Conservation (phyloP, 1,140 invertebrate genomes). For the Gryon sp. region DNA sequence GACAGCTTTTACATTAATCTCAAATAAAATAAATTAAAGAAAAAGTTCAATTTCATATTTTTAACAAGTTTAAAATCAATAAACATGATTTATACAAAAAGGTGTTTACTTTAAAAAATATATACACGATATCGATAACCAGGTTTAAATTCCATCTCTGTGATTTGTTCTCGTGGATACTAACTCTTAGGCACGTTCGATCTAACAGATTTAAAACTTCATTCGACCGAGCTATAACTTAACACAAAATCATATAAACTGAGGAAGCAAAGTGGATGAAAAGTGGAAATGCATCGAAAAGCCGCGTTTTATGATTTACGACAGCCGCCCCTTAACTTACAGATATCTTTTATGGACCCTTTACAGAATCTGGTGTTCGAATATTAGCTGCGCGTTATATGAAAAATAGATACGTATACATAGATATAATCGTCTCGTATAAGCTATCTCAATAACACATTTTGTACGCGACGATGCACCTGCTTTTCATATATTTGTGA, state of each 20-base stretch:
- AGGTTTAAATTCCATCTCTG: constrained; percentile 16
- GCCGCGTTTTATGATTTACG: constrained; percentile 57
- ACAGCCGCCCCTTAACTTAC: constrained; percentile 52
- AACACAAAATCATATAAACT: constrained; percentile 56
- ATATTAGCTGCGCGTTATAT: constrained; percentile 43
- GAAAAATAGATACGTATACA: constrained; percentile 50
- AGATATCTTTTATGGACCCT: constrained; percentile 54
- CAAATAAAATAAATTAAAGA: too few species aligned
- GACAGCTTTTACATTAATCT: too few species aligned
- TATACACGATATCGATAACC: constrained; percentile 18
- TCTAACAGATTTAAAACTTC: constrained; percentile 56
- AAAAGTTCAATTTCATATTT: too few species aligned
- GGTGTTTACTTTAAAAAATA: constrained; percentile 19
- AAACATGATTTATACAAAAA: constrained; percentile 32
- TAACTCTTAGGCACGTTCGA: constrained; percentile 46
- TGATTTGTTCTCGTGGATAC: background rate
- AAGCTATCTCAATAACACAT: constrained; percentile 32
- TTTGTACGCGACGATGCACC: constrained; percentile 12
- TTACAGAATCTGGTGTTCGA: constrained; percentile 58
- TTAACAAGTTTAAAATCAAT: too few species aligned
- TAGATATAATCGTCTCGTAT: constrained; percentile 8
- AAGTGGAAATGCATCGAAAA: constrained; percentile 60
- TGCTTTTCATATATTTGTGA: constrained; percentile 12
- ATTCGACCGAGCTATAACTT: constrained; percentile 55
- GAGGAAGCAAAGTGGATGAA: constrained; percentile 53